A percentile compares a stretch with the other conserved stretches of the same genome.
Evolutionary conservation across 1,140 invertebrate genomes (phyloP).

Genomic region (Trichogramma pretiosum): DNA sequence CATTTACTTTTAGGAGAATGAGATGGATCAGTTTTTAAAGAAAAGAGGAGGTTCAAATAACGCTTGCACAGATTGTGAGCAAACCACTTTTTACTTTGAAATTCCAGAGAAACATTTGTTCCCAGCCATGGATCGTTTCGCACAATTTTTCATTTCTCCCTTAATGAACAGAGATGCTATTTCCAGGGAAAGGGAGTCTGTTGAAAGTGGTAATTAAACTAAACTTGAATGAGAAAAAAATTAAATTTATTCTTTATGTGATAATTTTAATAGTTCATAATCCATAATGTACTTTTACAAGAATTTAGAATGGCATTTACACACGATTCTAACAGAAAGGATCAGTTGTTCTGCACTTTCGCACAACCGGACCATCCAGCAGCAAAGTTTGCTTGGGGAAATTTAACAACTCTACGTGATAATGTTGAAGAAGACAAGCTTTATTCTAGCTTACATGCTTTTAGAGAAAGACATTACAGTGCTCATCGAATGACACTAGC

Average conservation of each 20-base stretch:
- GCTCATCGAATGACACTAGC: slow-evolving; percentile 82
- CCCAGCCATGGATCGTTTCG: slow-evolving; percentile 73
- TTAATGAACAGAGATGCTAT: slow-evolving; percentile 80
- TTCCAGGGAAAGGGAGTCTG: slow-evolving; percentile 80
- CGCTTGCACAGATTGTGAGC: slow-evolving; percentile 75
- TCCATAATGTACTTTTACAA: no score
- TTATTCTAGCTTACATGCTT: slow-evolving; percentile 62
- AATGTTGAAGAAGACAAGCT: slow-evolving; percentile 57
- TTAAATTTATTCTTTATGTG: slow-evolving; percentile 7
- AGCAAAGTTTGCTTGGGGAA: slow-evolving; percentile 78
- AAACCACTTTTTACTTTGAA: slow-evolving; percentile 82
- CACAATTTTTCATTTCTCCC: slow-evolving; percentile 83
- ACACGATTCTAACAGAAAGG: slow-evolving; percentile 57
- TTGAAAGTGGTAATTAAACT: slow-evolving; percentile 67
- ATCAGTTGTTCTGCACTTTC: slow-evolving; percentile 64
- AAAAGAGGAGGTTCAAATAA: slow-evolving; percentile 75
- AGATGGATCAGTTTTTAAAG: slow-evolving; percentile 72
- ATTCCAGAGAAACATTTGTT: slow-evolving; percentile 68
- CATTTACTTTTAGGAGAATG: slow-evolving; percentile 58
- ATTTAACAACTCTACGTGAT: slow-evolving; percentile 65
- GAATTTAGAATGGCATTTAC: slow-evolving; percentile 69
- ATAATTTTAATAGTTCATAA: slow-evolving; percentile 5
- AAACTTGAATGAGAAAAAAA: background rate
- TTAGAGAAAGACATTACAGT: slow-evolving; percentile 74
- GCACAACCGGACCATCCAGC: slow-evolving; percentile 64